Percentiles rank a stretch among this genome's conserved stretches.
Evolutionary conservation across 2,888 invertebrate species (phyloP).

Genomic region (Ectobius pallidus): DNA sequence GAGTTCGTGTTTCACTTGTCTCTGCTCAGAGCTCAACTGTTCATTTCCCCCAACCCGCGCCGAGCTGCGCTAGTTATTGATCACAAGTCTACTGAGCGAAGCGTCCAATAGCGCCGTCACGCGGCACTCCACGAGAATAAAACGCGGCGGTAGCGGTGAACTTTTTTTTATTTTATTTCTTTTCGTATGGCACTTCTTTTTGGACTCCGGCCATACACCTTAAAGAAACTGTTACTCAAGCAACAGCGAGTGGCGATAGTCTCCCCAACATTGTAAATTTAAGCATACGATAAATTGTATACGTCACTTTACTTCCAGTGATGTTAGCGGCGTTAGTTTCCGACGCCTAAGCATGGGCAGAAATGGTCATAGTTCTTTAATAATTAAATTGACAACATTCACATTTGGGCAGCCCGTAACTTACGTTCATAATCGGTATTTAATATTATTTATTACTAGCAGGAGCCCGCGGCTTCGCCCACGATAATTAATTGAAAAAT

Average conservation of each 20-base stretch:
- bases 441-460: too few species aligned
- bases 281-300: neutral
- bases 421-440: too few species aligned
- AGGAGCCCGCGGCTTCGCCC: too few species aligned
- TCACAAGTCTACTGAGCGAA: neutral
- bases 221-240: neutral
- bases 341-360: too few species aligned
- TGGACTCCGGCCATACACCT: neutral
- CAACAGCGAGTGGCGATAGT: neutral
- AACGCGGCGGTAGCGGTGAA: neutral
- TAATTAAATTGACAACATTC: too few species aligned
- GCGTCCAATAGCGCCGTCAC: slow-evolving; percentile 21
- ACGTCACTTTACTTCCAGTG: too few species aligned
- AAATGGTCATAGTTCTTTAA: too few species aligned
- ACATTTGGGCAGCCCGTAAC: too few species aligned
- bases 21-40: neutral
- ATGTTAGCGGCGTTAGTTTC: too few species aligned
- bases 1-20: neutral
- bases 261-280: neutral
- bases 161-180: neutral
- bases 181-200: neutral
- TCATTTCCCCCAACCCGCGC: neutral
- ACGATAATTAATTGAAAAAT: too few species aligned
- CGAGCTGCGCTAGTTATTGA: slow-evolving; percentile 5
- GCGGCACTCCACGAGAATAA: neutral